Percentiles rank a stretch among this genome's conserved stretches.
phyloP scores from a whole-genome alignment of 2,888 invertebrate genomes.

The Chaetogeoica ovagalla region DNA sequence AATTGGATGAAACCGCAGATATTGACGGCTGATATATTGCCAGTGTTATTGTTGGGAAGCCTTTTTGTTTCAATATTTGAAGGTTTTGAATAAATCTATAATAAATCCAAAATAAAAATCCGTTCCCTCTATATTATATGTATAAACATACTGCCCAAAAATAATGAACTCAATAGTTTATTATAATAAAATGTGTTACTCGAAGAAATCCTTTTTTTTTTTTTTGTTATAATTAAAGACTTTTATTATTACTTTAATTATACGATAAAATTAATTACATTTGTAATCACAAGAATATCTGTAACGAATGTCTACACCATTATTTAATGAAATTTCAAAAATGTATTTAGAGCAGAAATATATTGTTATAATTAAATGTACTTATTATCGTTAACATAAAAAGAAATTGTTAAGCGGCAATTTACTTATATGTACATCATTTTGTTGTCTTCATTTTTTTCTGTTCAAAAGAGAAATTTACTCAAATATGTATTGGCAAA shows the following conservation, averaged over 20 bases:
- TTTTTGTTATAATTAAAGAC: background rate
- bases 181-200: background rate
- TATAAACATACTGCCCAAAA: conserved; percentile 24
- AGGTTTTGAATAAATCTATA: no score
- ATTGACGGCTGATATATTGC: no score
- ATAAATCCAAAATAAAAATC: no score
- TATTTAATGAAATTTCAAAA: conserved; percentile 8
- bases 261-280: background rate
- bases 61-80: no score
- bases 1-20: no score
- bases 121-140: no score
- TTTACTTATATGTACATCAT: background rate
- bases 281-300: background rate
- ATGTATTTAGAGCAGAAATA: conserved; percentile 26
- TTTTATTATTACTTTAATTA: background rate
- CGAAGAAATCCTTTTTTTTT: background rate
- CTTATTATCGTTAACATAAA: background rate
- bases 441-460: background rate
- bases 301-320: background rate
- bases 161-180: background rate
- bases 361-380: conserved; percentile 5
- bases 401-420: background rate
- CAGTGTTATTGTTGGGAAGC: no score
- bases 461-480: background rate
- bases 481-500: background rate